phyloP scores from a whole-genome alignment of 2,113 vertebrate genomes.

The Donacobius atricapilla region DNA sequence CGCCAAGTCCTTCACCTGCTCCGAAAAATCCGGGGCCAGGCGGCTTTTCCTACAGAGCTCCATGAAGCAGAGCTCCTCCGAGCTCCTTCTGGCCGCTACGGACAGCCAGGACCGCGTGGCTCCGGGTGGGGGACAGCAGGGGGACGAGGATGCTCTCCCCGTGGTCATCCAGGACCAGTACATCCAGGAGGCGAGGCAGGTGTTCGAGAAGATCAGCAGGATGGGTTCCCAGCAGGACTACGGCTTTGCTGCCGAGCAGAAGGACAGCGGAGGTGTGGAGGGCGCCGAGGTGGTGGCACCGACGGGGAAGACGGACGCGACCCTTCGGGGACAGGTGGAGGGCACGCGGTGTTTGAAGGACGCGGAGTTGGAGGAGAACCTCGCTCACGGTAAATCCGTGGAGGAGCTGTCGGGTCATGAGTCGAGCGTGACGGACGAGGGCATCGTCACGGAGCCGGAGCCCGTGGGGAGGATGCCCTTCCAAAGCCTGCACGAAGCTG shows the following conservation, averaged over 20 bases:
- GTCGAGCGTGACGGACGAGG: slow-evolving; percentile 92
- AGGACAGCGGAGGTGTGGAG: slow-evolving; percentile 70
- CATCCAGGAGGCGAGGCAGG: slow-evolving; percentile 90
- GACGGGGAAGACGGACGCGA: not conserved
- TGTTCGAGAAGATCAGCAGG: slow-evolving; percentile 93
- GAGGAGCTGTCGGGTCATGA: slow-evolving; percentile 92
- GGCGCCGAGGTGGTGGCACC: not conserved
- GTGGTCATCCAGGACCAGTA: slow-evolving; percentile 86
- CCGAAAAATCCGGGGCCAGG: slow-evolving; percentile 77
- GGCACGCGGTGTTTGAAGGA: slow-evolving; percentile 53
- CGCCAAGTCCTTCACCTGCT: slow-evolving; percentile 93
- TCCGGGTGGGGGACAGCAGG: slow-evolving; percentile 53
- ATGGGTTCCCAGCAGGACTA: slow-evolving; percentile 84
- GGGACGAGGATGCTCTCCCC: slow-evolving; percentile 75
- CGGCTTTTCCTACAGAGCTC: slow-evolving; percentile 56
- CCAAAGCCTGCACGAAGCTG: slow-evolving; percentile 71
- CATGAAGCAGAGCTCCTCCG: slow-evolving; percentile 87
- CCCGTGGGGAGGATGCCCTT: slow-evolving; percentile 59
- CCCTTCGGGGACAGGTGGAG: not conserved
- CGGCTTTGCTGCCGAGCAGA: slow-evolving; percentile 35
- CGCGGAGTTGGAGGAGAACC: slow-evolving; percentile 70
- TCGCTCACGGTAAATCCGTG: slow-evolving; percentile 73
- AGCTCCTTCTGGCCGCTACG: slow-evolving; percentile 79
- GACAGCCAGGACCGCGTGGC: slow-evolving; percentile 62
- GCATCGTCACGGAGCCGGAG: slow-evolving; percentile 93